Evolutionary conservation across 1,140 invertebrate genomes (phyloP).

Genomic region (Cherax destructor): DNA sequence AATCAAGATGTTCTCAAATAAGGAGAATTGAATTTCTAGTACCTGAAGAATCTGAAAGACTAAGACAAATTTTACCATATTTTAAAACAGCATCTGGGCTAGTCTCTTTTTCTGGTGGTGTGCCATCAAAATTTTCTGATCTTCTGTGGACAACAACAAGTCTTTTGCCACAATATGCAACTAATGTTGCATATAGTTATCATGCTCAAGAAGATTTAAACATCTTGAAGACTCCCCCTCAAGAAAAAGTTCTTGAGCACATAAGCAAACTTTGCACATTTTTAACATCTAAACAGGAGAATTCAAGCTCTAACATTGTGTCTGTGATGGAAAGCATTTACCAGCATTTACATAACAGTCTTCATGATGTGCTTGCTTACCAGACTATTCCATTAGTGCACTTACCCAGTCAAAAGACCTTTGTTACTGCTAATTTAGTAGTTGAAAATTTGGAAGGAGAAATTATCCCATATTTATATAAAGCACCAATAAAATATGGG

Average conservation of each 20-base stretch:
- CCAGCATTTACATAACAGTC: neutral
- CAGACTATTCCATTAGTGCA: conserved; percentile 10
- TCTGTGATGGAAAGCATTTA: conserved; percentile 45
- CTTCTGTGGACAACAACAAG: conserved; percentile 34
- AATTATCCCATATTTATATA: conserved; percentile 20
- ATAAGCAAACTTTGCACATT: neutral
- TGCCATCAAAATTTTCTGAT: neutral
- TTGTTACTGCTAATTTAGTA: conserved; percentile 19
- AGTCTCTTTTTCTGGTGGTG: conserved; percentile 14
- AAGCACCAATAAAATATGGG: conserved; percentile 18
- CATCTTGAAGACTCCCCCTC: neutral
- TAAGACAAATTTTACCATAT: conserved; percentile 11
- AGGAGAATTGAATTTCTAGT: conserved; percentile 25
- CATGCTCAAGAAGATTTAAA: neutral
- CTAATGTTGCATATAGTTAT: no score
- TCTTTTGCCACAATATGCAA: conserved; percentile 21
- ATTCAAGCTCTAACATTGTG: neutral
- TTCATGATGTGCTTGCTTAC: neutral
- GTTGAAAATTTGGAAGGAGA: conserved; percentile 14
- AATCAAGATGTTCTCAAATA: neutral
- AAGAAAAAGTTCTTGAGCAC: conserved; percentile 19
- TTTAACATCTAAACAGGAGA: neutral
- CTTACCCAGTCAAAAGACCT: neutral
- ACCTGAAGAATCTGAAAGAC: neutral
- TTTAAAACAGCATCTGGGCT: conserved; percentile 23